Base-by-base conservation (phyloP, 1,140 invertebrate species). In the Sitophilus oryzae region DNA sequence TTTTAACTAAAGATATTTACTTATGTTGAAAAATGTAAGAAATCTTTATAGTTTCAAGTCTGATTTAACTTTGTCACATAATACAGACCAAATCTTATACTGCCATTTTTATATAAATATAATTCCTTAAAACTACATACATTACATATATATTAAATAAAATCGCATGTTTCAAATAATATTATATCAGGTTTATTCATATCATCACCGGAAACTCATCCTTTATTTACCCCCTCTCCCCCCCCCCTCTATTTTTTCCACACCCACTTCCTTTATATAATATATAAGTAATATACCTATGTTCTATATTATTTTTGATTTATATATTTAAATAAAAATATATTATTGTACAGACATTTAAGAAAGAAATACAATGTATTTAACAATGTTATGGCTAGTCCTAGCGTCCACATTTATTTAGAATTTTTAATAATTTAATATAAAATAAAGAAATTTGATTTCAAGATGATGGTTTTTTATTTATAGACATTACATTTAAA, bases 391-490 rank as follows among this genome's bases (percentile, higher is more conserved):
- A 66, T 65, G 61, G 64, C 66, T 68, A 67, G 61, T 68, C 65
- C 64, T 68, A 66, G 65, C 52, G 45, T 61, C 56, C 46, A 57
- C 60, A 61, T 62, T 59, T 60, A 59, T 60, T 60, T 66, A 66
- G 65, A 66, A 66, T 47, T 56, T 56, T 56, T 66, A 68, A 66
- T 66, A 65, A 68, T 65, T 64, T 64, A 65, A 64, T 64, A 58
- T 59, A 62, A 56, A 48, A 68, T 66, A 68, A 65, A 68, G 63
- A 60, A 37, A 62, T 63, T 59, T 62, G 59, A 64, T 61, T 60
- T 57, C 44, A 50, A 42, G 9, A 1, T 22, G 18, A 18, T 40
- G 18, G 44, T 14, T 52, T 52, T 44, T 5, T n/a, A n/a, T n/a
- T n/a, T n/a, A n/a, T n/a, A n/a, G n/a, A n/a, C n/a, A n/a, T n/a